These are phyloP conservation scores for Rhinichthys klamathensis DNA, from an alignment of 2,113 vertebrate species.

Conservation along the genomic window DNA sequence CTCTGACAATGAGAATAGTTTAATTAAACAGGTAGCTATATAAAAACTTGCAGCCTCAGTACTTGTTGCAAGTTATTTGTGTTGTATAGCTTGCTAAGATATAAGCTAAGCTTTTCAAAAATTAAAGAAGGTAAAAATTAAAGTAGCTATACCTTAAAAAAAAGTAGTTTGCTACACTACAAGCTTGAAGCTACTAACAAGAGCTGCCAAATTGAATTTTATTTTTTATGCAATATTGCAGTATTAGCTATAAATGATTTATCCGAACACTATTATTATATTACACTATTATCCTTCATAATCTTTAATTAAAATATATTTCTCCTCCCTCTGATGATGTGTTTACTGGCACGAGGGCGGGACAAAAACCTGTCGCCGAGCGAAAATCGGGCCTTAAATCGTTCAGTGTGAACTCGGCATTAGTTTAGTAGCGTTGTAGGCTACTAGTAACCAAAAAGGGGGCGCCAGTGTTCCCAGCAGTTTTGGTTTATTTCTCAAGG, in stretches of 20 bases:
- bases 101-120: neutral
- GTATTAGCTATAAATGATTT: too few relatives aligned
- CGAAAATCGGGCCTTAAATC: too few relatives aligned
- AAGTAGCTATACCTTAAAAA: neutral
- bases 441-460: slow-evolving; percentile 60
- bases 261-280: too few relatives aligned
- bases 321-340: too few relatives aligned
- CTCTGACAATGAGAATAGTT: neutral
- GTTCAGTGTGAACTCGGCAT: too few relatives aligned
- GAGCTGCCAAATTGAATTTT: neutral
- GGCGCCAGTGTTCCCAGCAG: slow-evolving; percentile 66
- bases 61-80: neutral
- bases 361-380: too few relatives aligned
- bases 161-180: neutral
- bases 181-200: neutral
- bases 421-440: neutral
- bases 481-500: slow-evolving; percentile 78
- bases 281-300: too few relatives aligned
- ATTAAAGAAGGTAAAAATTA: neutral
- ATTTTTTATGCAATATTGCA: too few relatives aligned
- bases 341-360: too few relatives aligned
- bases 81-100: neutral
- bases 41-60: neutral
- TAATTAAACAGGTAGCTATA: neutral
- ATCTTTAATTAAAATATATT: too few relatives aligned